Evolutionary conservation across 2,797 vertebrate genomes (phyloP).

Genomic region (Eulemur mongoz): DNA sequence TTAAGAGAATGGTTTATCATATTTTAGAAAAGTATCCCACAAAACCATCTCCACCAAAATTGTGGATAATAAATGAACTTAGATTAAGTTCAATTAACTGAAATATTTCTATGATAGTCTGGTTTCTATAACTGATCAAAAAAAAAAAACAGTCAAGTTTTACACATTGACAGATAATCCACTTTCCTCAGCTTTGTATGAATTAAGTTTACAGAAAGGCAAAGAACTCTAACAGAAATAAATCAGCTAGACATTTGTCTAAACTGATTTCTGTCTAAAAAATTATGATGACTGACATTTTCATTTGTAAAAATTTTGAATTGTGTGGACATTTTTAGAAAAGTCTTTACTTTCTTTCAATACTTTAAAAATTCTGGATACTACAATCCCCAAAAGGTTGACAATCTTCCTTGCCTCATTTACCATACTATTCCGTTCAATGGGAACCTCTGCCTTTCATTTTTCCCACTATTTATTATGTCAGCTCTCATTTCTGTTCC

Average conservation of each 20-base stretch:
- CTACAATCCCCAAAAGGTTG: neutral
- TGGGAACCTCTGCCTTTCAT: neutral
- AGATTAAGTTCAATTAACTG: neutral
- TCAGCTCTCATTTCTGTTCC: conserved; percentile 31
- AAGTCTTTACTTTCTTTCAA: neutral
- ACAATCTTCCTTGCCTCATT: neutral
- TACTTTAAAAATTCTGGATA: neutral
- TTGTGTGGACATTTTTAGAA: neutral
- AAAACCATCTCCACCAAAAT: conserved; percentile 13
- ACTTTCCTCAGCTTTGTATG: neutral
- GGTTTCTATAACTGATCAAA: neutral
- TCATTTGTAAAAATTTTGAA: conserved; percentile 1
- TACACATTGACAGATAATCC: neutral
- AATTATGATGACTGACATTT: neutral
- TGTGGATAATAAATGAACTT: neutral
- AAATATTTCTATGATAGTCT: neutral
- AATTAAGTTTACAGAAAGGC: neutral
- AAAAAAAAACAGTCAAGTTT: neutral
- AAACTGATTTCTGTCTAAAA: neutral
- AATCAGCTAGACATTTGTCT: neutral
- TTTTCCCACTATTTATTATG: conserved; percentile 9
- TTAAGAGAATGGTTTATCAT: neutral
- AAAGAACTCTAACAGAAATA: neutral
- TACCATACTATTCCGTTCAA: neutral
- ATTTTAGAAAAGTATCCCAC: neutral